Evolutionary conservation across 1,140 invertebrate genomes (phyloP).

Genomic region (Heliconius melpomene): DNA sequence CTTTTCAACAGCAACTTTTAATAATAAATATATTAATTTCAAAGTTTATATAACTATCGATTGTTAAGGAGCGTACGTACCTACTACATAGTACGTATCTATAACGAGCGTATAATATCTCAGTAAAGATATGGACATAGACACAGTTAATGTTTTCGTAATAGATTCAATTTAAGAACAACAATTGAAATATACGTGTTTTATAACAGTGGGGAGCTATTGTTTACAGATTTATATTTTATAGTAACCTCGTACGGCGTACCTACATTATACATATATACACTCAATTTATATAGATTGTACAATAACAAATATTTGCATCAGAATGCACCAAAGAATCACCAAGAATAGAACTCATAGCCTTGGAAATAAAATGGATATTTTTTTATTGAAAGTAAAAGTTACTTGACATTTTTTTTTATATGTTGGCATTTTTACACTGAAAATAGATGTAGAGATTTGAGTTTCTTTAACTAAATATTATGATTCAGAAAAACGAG

Average conservation of each 20-base stretch:
- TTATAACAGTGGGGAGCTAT: not conserved
- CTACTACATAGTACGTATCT: no score
- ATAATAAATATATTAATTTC: not conserved
- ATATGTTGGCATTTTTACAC: no score
- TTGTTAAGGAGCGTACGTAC: no score
- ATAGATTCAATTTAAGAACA: not conserved
- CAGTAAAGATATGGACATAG: no score
- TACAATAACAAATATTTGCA: not conserved
- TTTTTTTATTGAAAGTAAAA: no score
- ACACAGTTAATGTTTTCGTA: not conserved
- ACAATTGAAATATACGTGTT: not conserved
- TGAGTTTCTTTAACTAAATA: no score
- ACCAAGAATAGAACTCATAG: slow-evolving; percentile 1
- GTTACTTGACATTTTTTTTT: no score
- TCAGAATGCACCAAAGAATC: no score
- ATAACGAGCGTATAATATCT: not conserved
- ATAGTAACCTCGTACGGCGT: not conserved
- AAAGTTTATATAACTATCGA: not conserved
- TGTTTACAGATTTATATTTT: not conserved
- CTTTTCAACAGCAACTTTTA: no score
- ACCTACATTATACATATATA: not conserved
- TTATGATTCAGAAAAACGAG: no score
- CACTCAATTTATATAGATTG: no score
- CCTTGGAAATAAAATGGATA: not conserved
- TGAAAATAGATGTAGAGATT: no score